Percentiles rank a stretch among this genome's conserved stretches.
Conservation (phyloP, 2,797 vertebrate genomes). For the Gymnothorax javanicus region DNA sequence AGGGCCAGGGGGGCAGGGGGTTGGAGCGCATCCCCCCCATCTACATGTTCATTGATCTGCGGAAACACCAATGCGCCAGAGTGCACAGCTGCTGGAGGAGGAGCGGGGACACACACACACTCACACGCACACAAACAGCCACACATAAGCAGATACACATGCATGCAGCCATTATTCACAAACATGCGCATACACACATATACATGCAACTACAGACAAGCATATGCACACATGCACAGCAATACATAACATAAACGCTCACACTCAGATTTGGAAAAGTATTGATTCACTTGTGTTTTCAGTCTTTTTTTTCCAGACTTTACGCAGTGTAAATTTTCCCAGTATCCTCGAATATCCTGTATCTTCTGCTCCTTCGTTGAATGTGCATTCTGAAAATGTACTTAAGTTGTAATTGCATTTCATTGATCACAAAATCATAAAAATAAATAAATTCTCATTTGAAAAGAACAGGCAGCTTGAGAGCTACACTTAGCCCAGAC, state of each 20-base stretch:
- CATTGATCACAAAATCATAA: background rate
- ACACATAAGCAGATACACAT: background rate
- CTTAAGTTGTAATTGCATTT: background rate
- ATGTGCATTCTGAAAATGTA: background rate
- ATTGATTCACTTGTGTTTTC: no score
- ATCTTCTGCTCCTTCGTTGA: background rate
- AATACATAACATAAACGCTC: background rate
- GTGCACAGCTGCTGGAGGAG: constrained; percentile 66
- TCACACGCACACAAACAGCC: background rate
- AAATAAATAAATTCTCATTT: background rate
- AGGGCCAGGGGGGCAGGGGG: constrained; percentile 46
- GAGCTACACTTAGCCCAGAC: background rate
- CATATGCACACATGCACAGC: no score
- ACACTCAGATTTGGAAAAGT: background rate
- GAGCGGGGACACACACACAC: background rate
- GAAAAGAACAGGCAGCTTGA: background rate
- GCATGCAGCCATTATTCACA: background rate
- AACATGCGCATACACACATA: background rate
- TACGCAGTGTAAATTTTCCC: no score
- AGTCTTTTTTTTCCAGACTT: no score
- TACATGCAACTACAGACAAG: background rate
- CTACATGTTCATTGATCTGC: constrained; percentile 76
- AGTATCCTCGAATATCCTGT: no score
- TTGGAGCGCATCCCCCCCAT: constrained; percentile 61
- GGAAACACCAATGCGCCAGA: constrained; percentile 67